Evolutionary conservation across 2,888 invertebrate species (phyloP), one percentile per base, ranked within the genome.

Genomic region (Branchinecta sandiegonensis): DNA sequence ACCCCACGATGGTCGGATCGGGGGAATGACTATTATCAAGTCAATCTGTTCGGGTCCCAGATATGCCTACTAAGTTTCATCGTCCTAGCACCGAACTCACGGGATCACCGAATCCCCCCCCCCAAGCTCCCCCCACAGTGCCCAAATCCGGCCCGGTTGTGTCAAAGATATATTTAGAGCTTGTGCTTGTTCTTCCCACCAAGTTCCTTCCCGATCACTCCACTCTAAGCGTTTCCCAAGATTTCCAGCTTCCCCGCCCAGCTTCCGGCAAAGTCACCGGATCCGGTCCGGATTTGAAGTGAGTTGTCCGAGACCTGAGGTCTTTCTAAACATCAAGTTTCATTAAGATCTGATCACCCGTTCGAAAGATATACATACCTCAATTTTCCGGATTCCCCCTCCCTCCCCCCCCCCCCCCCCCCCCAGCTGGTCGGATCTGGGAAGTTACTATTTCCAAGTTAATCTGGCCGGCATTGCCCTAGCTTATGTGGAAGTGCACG

Each of bases 321-420:
- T 50, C 2, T n/a, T 3, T 50, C 50, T 50, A n/a, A n/a, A n/a
- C n/a, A n/a, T 50, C 50, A 50, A 50, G 2, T 50, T 50, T 50
- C 50, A 50, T 50, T 50, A 50, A 50, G 50, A n/a, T 50, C 50
- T n/a, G n/a, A 50, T 50, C 50, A 50, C 50, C 50, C 50, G 50
- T 50, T 50, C 50, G n/a, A 13, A 50, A 50, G 50, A 13, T 50
- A 50, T 50, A 50, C 13, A 50, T 50, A 50, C 50, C 50, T 2
- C n/a, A 50, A 13, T 50, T 50, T 50, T 50, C n/a, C 13, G 13
- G n/a, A 50, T 50, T 50, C n/a, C n/a, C n/a, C 50, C 50, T 50
- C 50, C 3, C 50, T n/a, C 50, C 50, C 1, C 50, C 50, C 2
- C 13, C 50, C 50, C 2, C 13, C 50, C n/a, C 50, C 50, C 50